Evolutionary conservation across 2,113 vertebrate species (phyloP).

Genomic region (Nannobrachium achirus): DNA sequence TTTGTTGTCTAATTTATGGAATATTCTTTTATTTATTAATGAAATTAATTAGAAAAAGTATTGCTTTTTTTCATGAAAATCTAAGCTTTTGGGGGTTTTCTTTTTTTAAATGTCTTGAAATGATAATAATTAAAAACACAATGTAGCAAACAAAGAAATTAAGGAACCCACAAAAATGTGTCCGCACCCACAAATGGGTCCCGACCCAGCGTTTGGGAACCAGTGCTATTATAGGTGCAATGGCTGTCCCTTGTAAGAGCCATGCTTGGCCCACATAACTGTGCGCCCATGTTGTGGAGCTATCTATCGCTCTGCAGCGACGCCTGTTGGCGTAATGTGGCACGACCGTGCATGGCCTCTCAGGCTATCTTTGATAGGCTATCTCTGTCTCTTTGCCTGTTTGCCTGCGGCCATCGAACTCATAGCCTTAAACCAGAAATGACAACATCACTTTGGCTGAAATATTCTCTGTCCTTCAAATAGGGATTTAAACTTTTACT

Average conservation of each 20-base stretch:
- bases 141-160: too few relatives aligned
- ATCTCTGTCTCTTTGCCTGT: conserved; percentile 29
- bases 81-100: too few relatives aligned
- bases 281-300: not conserved
- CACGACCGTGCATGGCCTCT: conserved; percentile 18
- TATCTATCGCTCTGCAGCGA: conserved; percentile 72
- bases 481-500: conserved; percentile 21
- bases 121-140: too few relatives aligned
- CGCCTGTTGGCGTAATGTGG: conserved; percentile 71
- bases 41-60: too few relatives aligned
- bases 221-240: conserved; percentile 28
- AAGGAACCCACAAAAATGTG: too few relatives aligned
- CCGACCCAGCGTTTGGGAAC: too few relatives aligned
- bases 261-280: conserved; percentile 7
- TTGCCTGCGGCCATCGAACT: conserved; percentile 62
- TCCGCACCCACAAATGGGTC: too few relatives aligned
- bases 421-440: conserved; percentile 67
- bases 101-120: too few relatives aligned
- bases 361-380: conserved; percentile 42
- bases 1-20: too few relatives aligned
- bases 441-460: conserved; percentile 57
- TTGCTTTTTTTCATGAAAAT: too few relatives aligned
- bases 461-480: conserved; percentile 44
- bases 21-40: too few relatives aligned
- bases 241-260: conserved; percentile 12